Base-by-base conservation (phyloP, 2,797 vertebrate species). In the Danio albolineatus region DNA sequence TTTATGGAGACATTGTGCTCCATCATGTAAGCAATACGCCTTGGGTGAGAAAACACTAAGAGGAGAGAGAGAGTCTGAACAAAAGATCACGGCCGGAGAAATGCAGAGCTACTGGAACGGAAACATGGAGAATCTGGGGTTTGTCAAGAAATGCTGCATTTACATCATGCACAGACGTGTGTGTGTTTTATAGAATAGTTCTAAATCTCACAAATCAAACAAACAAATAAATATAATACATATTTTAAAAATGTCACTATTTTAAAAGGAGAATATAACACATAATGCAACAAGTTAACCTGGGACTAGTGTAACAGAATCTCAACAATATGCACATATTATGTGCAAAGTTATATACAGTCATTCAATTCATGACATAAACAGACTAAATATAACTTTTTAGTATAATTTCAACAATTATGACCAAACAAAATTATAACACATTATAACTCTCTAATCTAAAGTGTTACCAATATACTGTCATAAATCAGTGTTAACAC, bases 1-100 rank as follows among this genome's bases (percentile, higher is more conserved):
- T 84, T 84, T 82, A 84, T 67, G 84, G 76, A 84, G 85, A 76
- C 82, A 74, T 76, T 67, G 62, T 82, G 81, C 84, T 88, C 81
- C 85, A 83, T 79, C 79, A 76, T 91, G 90, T 89, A 87, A 91
- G 90, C 82, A 91, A 89, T 86, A 83, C 14, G 83, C 91, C 88
- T 36, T 51, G 76, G 89, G 91, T 89, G 85, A 90, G 89, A 90
- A 89, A 87, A 81, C 60, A 83, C 89, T 92, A 91, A 91, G 93
- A 93, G 89, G 88, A 71, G 62, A 86, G 78, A 78, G 28, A 28
- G 28, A 28, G 28, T 28, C 28, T 28, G 28, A 28, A 28, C 28
- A 28, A 28, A 28, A 28, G 28, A 28, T 28, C 28, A 28, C 28
- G 28, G 28, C 28, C 28, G 3, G 28, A 28, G 28, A 80, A 60